Evolutionary conservation across 2,113 vertebrate species (phyloP).

Genomic region (Ranitomeya imitator): DNA sequence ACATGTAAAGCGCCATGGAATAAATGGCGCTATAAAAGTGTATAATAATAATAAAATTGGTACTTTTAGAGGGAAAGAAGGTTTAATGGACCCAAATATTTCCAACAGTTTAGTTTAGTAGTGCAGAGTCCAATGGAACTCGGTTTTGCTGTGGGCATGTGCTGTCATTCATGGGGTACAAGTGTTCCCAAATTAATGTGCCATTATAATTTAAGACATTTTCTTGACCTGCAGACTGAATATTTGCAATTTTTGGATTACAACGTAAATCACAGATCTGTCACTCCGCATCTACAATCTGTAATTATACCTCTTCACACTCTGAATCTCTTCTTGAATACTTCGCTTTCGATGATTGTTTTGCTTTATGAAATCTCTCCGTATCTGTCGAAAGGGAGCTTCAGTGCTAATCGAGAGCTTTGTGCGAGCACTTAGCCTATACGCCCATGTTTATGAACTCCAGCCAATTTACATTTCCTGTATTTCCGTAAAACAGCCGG

Average conservation of each 20-base stretch:
- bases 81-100: too few species aligned
- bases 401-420: neutral
- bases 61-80: too few species aligned
- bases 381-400: neutral
- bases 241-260: constrained; percentile 17
- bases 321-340: neutral
- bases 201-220: neutral
- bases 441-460: constrained; percentile 28
- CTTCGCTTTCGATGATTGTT: neutral
- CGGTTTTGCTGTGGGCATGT: too few species aligned
- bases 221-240: neutral
- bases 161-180: neutral
- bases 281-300: neutral
- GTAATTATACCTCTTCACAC: neutral
- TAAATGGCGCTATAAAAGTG: too few species aligned
- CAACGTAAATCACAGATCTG: neutral
- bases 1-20: too few species aligned
- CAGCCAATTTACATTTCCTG: constrained; percentile 12
- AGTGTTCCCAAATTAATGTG: neutral
- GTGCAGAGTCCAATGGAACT: too few species aligned
- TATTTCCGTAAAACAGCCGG: neutral
- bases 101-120: too few species aligned
- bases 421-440: neutral
- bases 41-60: too few species aligned
- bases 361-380: neutral